Base-by-base conservation (phyloP, 2,888 invertebrate genomes). In the Gonocerus acuteangulatus region DNA sequence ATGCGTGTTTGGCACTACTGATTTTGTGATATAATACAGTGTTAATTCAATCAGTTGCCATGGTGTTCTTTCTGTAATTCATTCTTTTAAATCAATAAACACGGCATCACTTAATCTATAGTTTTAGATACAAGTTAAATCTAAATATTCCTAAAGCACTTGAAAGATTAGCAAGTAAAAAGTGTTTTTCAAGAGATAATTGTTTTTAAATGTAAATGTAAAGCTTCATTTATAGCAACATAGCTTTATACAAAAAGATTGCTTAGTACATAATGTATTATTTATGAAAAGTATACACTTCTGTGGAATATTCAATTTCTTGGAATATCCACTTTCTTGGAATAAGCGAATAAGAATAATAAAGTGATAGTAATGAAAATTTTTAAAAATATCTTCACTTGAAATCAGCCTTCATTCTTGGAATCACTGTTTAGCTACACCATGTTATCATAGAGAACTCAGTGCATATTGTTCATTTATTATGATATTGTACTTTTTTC, bases 1-100 rank as follows among this genome's bases (percentile, higher is more conserved):
- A 34, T 21, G 39, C 36, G 36, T 39, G 42, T 39, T 54, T 54
- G 54, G 39, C 54, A 42, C 54, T 54, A 54, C 54, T 54, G 54
- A 42, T 54, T 11, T 19, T 16, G 42, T 21, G 18, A 36, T 54
- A 54, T 34, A 9, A 3, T 54, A 54, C 39, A 36, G 22, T 54
- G 32, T 54, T 42, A 42, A 22, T 51, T 39, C 39, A 39, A 54
- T 54, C 54, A 54, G 39, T 54, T 54, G 39, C 42, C 42, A 39
- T 54, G 39, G 54, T 54, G 39, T 54, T 54, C 18, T 18, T 18
- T 52, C 36, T 4, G 39, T 39, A 39, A 11, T 39, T 39, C 15
- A n/a, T 15, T n/a, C 15, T 9, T 6, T 32, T 39, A 39, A 39
- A 39, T 39, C 4, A n/a, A 39, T 27, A 27, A 27, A 27, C 27